Evolutionary conservation across 2,113 vertebrate genomes (phyloP).

Genomic region (Nannobrachium achirus): DNA sequence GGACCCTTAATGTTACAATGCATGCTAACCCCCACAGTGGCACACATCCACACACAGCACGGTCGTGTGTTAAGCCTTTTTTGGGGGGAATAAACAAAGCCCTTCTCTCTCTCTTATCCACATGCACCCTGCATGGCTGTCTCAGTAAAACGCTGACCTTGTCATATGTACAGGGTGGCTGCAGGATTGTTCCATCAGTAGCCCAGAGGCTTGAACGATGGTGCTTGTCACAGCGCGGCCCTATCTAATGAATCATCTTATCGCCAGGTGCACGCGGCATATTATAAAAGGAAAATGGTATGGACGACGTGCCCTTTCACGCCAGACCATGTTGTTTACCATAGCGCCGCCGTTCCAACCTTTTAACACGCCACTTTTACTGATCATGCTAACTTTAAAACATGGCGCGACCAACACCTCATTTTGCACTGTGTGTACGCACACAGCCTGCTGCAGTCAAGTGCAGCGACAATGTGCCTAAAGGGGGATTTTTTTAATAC

Average conservation of each 20-base stretch:
- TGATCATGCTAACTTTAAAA: slow-evolving; percentile 27
- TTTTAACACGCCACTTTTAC: slow-evolving; percentile 77
- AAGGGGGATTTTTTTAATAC: too few relatives aligned
- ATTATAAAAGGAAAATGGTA: slow-evolving; percentile 94
- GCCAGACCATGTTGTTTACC: slow-evolving; percentile 89
- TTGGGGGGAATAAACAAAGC: slow-evolving; percentile 69
- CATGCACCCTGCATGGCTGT: slow-evolving; percentile 38
- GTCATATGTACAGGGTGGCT: slow-evolving; percentile 94
- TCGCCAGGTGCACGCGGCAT: slow-evolving; percentile 93
- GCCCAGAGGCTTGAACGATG: slow-evolving; percentile 96
- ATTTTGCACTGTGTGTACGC: background rate
- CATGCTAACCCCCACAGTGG: too few relatives aligned
- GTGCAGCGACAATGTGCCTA: background rate
- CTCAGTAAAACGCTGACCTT: slow-evolving; percentile 94
- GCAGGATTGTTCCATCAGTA: slow-evolving; percentile 97
- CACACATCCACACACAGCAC: background rate
- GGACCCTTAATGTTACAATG: too few relatives aligned
- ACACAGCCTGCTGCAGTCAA: background rate
- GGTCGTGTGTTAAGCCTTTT: slow-evolving; percentile 64
- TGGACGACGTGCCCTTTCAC: slow-evolving; percentile 89
- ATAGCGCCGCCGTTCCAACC: slow-evolving; percentile 88
- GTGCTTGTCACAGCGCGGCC: slow-evolving; percentile 92
- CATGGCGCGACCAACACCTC: slow-evolving; percentile 6
- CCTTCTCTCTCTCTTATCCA: slow-evolving; percentile 62
- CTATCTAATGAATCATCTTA: slow-evolving; percentile 99